Percentiles rank a stretch among this genome's conserved stretches.
phyloP scores from a whole-genome alignment of 2,888 invertebrate genomes.

The Eupithecia subfuscata region DNA sequence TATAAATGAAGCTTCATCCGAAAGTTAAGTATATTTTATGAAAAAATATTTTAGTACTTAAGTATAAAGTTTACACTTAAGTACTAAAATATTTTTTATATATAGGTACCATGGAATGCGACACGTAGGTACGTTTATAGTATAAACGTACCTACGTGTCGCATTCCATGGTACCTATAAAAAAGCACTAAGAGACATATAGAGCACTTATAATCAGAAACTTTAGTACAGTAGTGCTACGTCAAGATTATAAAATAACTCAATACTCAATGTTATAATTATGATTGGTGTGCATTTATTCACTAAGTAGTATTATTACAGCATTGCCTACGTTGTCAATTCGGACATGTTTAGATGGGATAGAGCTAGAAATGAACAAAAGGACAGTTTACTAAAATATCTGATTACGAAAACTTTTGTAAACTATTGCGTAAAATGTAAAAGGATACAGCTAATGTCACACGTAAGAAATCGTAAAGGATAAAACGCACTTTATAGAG shows the following conservation, averaged over 20 bases:
- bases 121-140: too few species aligned
- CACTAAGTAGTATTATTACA: not conserved
- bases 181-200: too few species aligned
- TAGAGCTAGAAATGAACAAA: not conserved
- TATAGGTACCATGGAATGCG: too few species aligned
- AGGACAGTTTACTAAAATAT: not conserved
- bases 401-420: conserved; percentile 9
- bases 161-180: too few species aligned
- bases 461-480: conserved; percentile 54
- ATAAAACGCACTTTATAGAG: conserved; percentile 55
- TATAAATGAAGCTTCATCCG: too few species aligned
- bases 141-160: too few species aligned
- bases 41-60: too few species aligned
- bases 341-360: not conserved
- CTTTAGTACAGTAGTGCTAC: too few species aligned
- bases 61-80: too few species aligned
- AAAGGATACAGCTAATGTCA: conserved; percentile 16
- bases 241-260: not conserved
- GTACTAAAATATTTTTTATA: too few species aligned
- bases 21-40: too few species aligned
- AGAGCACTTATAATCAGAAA: too few species aligned
- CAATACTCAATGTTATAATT: not conserved
- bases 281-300: not conserved
- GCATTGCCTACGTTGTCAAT: not conserved
- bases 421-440: conserved; percentile 16